phyloP scores from a whole-genome alignment of 2,797 vertebrate genomes.

The Melanotaenia nigrans region DNA sequence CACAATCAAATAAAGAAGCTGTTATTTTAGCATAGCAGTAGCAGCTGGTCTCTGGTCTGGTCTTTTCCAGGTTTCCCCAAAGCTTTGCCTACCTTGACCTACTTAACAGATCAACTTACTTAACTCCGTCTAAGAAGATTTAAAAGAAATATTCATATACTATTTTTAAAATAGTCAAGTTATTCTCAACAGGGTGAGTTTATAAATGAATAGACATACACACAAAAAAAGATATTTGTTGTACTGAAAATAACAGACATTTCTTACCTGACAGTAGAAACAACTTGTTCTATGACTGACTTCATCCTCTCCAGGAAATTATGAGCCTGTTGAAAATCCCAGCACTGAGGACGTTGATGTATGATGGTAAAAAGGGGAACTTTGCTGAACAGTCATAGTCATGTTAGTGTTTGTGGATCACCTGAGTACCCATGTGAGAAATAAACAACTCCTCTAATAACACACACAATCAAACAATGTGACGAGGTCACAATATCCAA shows the following conservation, averaged over 20 bases:
- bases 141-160: background rate
- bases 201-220: background rate
- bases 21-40: background rate
- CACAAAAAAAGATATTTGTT: background rate
- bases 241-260: background rate
- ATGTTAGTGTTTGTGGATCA: constrained; percentile 48
- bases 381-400: constrained; percentile 67
- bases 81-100: background rate
- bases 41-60: background rate
- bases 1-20: background rate
- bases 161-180: background rate
- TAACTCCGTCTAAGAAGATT: background rate
- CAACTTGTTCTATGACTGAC: constrained; percentile 10
- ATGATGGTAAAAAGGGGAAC: constrained; percentile 60
- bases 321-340: background rate
- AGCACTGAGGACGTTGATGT: constrained; percentile 12
- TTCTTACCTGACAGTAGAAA: constrained; percentile 63
- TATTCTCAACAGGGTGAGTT: background rate
- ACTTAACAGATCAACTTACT: background rate
- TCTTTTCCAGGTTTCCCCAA: background rate
- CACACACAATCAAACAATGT: background rate
- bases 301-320: constrained; percentile 50
- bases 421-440: constrained; percentile 27
- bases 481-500: constrained; percentile 8
- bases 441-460: background rate